Conservation (phyloP, 2,113 vertebrate species). For the Peromyscus leucopus region DNA sequence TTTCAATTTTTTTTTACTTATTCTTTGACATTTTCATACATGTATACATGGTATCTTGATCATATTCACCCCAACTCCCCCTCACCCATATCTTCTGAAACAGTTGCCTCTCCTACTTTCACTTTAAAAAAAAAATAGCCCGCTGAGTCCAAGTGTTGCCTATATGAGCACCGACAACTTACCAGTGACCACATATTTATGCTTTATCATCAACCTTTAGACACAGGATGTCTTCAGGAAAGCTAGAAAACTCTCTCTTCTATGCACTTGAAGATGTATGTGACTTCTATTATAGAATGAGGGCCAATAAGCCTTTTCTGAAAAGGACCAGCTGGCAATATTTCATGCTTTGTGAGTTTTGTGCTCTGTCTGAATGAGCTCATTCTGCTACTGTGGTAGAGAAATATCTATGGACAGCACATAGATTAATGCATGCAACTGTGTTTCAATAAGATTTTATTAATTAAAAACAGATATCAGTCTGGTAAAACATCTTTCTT, state of each 20-base stretch:
- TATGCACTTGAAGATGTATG: neutral
- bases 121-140: neutral
- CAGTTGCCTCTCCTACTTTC: neutral
- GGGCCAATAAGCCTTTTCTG: neutral
- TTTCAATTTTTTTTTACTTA: neutral
- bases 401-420: neutral
- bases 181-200: neutral
- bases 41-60: neutral
- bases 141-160: neutral
- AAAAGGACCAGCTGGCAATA: neutral
- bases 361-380: neutral
- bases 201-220: neutral
- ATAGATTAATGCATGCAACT: neutral
- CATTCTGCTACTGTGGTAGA: neutral
- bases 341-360: neutral
- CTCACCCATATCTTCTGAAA: neutral
- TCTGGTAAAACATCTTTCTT: neutral
- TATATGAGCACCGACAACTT: neutral
- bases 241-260: neutral
- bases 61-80: neutral
- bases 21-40: neutral
- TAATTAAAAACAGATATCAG: neutral
- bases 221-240: neutral
- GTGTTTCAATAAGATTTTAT: slow-evolving; percentile 54
- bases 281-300: neutral